These are phyloP conservation scores for Parauchenoglanis ngamensis DNA, from an alignment of 2,797 vertebrate species.

Conservation along the genomic window DNA sequence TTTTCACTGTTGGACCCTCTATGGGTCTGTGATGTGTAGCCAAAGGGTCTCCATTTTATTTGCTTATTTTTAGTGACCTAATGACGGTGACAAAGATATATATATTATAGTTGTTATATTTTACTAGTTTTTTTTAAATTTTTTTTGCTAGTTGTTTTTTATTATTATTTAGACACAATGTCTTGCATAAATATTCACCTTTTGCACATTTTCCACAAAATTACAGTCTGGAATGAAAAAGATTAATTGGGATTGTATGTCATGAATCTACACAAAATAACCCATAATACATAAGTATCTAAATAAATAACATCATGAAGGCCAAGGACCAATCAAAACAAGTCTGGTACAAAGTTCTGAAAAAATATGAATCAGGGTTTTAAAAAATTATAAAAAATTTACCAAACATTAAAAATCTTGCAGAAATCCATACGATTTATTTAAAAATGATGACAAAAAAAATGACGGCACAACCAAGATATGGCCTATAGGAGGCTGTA, in stretches of 20 bases:
- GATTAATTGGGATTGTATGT: neutral
- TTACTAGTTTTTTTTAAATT: too few relatives aligned
- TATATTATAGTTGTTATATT: neutral
- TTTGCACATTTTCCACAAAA: neutral
- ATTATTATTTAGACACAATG: neutral
- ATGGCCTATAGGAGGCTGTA: neutral
- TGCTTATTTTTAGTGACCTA: neutral
- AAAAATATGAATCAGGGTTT: neutral
- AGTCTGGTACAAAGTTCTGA: neutral
- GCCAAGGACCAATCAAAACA: neutral
- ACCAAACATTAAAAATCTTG: neutral
- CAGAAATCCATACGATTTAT: neutral
- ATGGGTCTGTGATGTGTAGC: neutral
- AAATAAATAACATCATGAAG: neutral
- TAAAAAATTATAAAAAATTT: too few relatives aligned
- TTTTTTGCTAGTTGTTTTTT: neutral
- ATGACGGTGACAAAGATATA: neutral
- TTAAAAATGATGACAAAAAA: neutral
- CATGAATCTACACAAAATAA: neutral
- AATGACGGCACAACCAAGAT: neutral
- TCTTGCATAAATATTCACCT: neutral
- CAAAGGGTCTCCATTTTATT: neutral
- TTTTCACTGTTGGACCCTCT: neutral
- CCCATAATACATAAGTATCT: neutral
- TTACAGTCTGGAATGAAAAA: neutral